Conservation (phyloP, 92 coral and sea anemone species). For the Porites cylindrica region DNA sequence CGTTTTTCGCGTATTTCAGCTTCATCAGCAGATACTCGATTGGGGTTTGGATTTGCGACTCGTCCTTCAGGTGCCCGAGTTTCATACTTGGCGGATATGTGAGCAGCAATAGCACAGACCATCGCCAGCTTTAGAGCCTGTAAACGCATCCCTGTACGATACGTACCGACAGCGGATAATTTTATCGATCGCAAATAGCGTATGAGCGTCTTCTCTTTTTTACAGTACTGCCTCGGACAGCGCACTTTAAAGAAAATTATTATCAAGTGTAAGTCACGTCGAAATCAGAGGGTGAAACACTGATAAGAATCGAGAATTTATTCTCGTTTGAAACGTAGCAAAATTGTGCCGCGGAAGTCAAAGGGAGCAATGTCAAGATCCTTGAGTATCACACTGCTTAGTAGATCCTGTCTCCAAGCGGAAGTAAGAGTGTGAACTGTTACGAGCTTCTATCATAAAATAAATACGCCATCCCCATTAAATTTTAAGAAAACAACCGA, state of each 20-base stretch:
- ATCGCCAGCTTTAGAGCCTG: neutral
- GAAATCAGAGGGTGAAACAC: neutral
- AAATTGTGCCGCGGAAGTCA: too few relatives aligned
- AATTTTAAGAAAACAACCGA: too few relatives aligned
- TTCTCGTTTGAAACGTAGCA: constrained; percentile 8
- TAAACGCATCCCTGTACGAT: neutral
- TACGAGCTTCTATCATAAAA: too few relatives aligned
- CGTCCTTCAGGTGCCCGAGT: too few relatives aligned
- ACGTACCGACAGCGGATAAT: neutral
- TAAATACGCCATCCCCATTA: too few relatives aligned
- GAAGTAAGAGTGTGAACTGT: too few relatives aligned
- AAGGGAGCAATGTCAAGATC: too few relatives aligned
- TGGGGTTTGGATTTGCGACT: neutral
- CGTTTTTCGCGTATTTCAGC: neutral
- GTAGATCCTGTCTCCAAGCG: too few relatives aligned
- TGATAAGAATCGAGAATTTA: neutral
- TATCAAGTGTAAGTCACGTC: neutral
- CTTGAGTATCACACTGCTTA: too few relatives aligned
- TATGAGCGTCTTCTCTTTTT: neutral
- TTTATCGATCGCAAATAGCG: neutral
- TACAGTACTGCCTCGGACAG: too few relatives aligned
- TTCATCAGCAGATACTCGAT: neutral
- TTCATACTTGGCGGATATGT: constrained; percentile 1
- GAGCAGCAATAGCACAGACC: neutral
- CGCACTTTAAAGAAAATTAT: too few relatives aligned